Evolutionary conservation across 2,113 vertebrate species (phyloP).

Genomic region (human (Homo sapiens)): GRCh38 chr3:143587001-143587500

Average conservation of each 20-base stretch:
- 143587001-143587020: not conserved
- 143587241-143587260: not conserved
- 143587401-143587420: not conserved
- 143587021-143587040: slow-evolving; percentile 16
- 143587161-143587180: not conserved
- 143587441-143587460: not conserved
- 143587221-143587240: not conserved
- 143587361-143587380: not conserved
- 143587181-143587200: not conserved
- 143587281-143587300: not conserved
- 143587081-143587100: not conserved
- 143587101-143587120: not conserved
- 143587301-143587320: not conserved
- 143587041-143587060: slow-evolving; percentile 4
- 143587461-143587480: not conserved
- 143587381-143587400: no score
- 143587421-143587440: not conserved
- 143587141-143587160: not conserved
- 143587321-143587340: not conserved
- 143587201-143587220: not conserved
- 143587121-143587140: not conserved
- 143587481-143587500: no score
- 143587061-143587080: not conserved
- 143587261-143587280: not conserved
- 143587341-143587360: not conserved